Evolutionary conservation across 2,888 invertebrate genomes (phyloP).

Genomic region (Aquatica leii): DNA sequence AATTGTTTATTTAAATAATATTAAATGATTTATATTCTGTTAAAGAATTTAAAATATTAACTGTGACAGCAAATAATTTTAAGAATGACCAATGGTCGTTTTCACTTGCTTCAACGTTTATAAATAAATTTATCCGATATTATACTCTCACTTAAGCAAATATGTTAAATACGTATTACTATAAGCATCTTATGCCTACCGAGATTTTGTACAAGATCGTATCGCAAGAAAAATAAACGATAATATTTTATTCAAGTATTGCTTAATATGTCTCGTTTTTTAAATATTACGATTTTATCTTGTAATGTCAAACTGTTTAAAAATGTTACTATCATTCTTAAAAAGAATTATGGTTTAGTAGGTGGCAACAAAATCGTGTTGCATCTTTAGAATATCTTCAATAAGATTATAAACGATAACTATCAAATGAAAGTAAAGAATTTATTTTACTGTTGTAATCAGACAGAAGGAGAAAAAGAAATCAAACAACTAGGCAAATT

Average conservation of each 20-base stretch:
- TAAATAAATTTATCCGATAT: constrained; percentile 25
- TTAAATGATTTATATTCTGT: constrained; percentile 26
- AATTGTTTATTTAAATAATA: constrained; percentile 28
- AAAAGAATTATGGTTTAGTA: neutral
- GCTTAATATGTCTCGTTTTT: too few relatives aligned
- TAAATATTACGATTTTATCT: too few relatives aligned
- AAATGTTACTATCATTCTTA: neutral
- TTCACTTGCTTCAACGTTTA: constrained; percentile 5
- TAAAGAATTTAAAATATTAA: constrained; percentile 25
- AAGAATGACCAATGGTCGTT: constrained; percentile 1
- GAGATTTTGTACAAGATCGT: neutral
- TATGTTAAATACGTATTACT: constrained; percentile 3
- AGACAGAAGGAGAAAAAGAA: too few relatives aligned
- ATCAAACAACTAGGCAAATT: too few relatives aligned
- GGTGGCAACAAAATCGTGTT: neutral
- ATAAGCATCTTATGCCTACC: neutral
- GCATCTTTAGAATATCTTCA: too few relatives aligned
- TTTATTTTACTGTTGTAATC: too few relatives aligned
- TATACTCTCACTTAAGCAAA: constrained; percentile 14
- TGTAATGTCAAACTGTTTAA: too few relatives aligned
- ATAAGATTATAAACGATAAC: too few relatives aligned
- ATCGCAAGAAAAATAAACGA: neutral
- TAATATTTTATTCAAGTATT: too few relatives aligned
- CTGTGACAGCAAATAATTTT: constrained; percentile 22
- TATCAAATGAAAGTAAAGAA: too few relatives aligned